Conservation (phyloP, 23 tunicate species). For the Botrylloides violaceus region DNA sequence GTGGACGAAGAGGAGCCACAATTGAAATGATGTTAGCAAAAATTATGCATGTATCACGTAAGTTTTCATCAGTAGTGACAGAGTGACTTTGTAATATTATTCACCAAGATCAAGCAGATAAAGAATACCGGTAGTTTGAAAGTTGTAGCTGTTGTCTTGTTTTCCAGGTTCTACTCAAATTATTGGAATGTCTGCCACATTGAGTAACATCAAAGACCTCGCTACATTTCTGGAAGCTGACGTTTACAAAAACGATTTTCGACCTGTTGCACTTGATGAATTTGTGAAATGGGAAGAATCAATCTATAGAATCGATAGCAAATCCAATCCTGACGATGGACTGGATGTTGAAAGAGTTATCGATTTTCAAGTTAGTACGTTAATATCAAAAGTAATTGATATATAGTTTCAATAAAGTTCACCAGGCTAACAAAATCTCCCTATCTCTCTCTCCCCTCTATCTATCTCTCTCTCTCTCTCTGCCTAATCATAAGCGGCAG, state of each 20-base stretch:
- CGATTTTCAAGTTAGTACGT: conserved; percentile 13
- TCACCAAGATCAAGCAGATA: no score
- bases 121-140: no score
- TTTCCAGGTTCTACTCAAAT: conserved; percentile 51
- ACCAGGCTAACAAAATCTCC: background rate
- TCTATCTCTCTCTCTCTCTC: no score
- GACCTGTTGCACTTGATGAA: conserved; percentile 73
- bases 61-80: no score
- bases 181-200: conserved; percentile 87
- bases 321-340: conserved; percentile 34
- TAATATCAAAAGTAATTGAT: no score
- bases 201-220: conserved; percentile 57
- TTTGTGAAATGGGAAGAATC: conserved; percentile 40
- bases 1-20: conserved; percentile 79
- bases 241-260: conserved; percentile 51
- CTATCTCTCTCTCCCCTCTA: no score
- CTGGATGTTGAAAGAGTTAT: conserved; percentile 32
- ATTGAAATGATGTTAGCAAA: conserved; percentile 77
- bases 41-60: conserved; percentile 39
- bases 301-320: conserved; percentile 36
- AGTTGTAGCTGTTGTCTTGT: no score
- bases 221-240: conserved; percentile 50
- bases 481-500: no score
- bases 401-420: background rate
- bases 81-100: no score